phyloP scores from a whole-genome alignment of 2,888 invertebrate species.

The Sinotaia quadrata region DNA sequence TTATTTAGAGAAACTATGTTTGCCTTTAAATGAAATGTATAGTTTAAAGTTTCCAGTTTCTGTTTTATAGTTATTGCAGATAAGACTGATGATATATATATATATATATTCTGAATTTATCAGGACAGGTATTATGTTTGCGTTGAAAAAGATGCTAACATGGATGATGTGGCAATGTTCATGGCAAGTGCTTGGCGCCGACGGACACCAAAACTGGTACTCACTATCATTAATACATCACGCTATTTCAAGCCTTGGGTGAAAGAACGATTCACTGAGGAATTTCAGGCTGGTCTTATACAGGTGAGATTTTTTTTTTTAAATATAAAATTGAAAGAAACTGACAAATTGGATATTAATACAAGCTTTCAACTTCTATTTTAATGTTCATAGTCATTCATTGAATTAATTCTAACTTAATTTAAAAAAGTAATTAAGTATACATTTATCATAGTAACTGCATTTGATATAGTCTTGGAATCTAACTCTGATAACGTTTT shows the following conservation, averaged over 20 bases:
- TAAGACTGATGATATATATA: slow-evolving; percentile 7
- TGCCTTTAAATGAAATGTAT: too few species aligned
- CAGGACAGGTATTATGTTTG: slow-evolving; percentile 51
- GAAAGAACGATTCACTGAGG: slow-evolving; percentile 48
- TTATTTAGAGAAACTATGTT: too few species aligned
- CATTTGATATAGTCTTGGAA: not conserved
- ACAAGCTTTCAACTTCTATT: not conserved
- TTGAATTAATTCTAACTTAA: not conserved
- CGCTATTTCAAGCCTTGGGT: slow-evolving; percentile 55
- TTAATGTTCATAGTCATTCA: not conserved
- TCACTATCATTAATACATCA: slow-evolving; percentile 54
- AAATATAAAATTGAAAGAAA: not conserved
- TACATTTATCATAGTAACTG: not conserved
- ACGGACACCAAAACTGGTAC: slow-evolving; percentile 57
- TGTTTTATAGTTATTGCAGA: not conserved
- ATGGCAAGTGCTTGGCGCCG: slow-evolving; percentile 56
- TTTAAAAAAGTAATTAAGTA: not conserved
- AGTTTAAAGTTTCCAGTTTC: not conserved
- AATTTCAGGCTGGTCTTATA: slow-evolving; percentile 61
- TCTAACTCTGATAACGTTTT: too few species aligned
- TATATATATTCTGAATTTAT: too few species aligned
- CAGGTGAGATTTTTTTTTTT: slow-evolving; percentile 41
- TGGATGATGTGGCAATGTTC: slow-evolving; percentile 50
- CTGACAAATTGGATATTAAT: not conserved
- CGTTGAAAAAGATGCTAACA: slow-evolving; percentile 41